Conservation (phyloP, 2,888 invertebrate species). For the Mylabris sibirica region DNA sequence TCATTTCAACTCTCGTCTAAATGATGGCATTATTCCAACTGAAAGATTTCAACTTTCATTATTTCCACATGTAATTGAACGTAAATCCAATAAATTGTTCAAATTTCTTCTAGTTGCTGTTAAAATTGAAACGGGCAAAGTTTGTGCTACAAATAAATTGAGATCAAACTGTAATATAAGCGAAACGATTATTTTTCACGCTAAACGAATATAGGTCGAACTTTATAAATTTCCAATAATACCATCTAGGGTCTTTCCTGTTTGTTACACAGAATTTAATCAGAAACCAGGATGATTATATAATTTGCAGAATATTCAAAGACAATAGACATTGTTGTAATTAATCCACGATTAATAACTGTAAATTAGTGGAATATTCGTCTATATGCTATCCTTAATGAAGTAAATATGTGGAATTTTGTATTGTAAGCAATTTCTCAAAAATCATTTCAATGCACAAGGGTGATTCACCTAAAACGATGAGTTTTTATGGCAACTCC, state of each 20-base stretch:
- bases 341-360: background rate
- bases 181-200: background rate
- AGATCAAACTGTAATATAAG: background rate
- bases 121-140: background rate
- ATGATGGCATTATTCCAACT: slow-evolving; percentile 27
- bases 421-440: no score
- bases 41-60: slow-evolving; percentile 23
- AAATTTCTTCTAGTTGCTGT: background rate
- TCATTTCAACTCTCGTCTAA: slow-evolving; percentile 24
- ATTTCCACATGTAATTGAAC: slow-evolving; percentile 28
- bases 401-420: no score
- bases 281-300: background rate
- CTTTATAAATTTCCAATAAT: background rate
- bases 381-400: no score
- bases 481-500: no score
- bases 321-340: background rate
- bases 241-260: background rate
- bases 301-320: background rate
- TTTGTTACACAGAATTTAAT: background rate
- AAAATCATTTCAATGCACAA: no score
- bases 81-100: background rate
- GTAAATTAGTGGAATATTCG: background rate
- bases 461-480: no score
- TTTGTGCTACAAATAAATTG: background rate
- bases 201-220: background rate